A percentile compares a stretch with the other conserved stretches of the same genome.
Evolutionary conservation across 1,140 invertebrate genomes (phyloP).

Genomic region (Formica selysi): DNA sequence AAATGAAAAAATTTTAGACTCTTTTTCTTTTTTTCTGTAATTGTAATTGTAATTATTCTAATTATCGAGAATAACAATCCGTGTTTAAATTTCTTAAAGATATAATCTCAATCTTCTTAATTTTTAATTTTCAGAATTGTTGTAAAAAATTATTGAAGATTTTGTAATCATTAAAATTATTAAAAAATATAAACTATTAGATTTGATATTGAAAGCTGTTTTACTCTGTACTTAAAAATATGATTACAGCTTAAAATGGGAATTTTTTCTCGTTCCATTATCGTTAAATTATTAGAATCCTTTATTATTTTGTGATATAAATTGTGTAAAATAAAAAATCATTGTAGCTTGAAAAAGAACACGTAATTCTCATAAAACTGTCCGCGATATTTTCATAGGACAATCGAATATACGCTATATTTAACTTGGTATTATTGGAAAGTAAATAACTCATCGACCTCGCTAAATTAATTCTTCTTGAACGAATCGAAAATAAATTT

Average conservation of each 20-base stretch:
- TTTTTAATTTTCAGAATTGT: neutral
- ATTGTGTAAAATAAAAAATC: neutral
- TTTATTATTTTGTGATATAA: conserved; percentile 23
- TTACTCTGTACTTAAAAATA: neutral
- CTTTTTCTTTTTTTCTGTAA: neutral
- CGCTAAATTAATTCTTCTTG: conserved; percentile 25
- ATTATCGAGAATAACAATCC: neutral
- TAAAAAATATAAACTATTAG: neutral
- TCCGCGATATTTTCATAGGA: neutral
- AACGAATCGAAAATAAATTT: conserved; percentile 35
- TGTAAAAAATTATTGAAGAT: neutral
- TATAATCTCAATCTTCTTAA: conserved; percentile 1
- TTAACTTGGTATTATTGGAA: conserved; percentile 25
- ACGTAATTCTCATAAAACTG: conserved; percentile 39
- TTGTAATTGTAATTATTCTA: neutral
- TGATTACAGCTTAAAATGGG: neutral
- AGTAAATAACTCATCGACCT: conserved; percentile 28
- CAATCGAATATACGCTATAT: conserved; percentile 7
- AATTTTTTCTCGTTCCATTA: neutral
- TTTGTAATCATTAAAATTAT: neutral
- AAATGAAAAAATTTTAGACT: neutral
- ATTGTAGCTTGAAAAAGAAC: neutral
- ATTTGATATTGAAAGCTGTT: neutral
- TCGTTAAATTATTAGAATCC: neutral
- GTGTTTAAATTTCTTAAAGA: neutral